These are phyloP conservation scores for Vollenhovia emeryi DNA, from an alignment of 1,140 invertebrate species.

Conservation along the genomic window DNA sequence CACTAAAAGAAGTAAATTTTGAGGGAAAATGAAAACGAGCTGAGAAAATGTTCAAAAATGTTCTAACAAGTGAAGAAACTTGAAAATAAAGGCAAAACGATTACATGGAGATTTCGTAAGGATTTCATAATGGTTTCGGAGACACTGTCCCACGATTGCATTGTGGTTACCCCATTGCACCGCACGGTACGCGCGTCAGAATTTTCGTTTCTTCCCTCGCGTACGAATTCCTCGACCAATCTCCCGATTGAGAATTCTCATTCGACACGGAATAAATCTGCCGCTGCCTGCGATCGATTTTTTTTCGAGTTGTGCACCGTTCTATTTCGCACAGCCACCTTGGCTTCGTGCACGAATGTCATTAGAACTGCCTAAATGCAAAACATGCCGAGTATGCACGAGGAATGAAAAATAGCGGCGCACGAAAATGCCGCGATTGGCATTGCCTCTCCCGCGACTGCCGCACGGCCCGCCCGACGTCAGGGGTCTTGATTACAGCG, in stretches of 20 bases:
- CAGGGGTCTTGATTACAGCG: slow-evolving; percentile 12
- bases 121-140: too few species aligned
- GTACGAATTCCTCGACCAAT: background rate
- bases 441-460: background rate
- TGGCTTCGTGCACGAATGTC: slow-evolving; percentile 52
- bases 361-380: slow-evolving; percentile 45
- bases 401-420: slow-evolving; percentile 37
- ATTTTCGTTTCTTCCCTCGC: background rate
- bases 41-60: too few species aligned
- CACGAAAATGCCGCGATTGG: slow-evolving; percentile 20
- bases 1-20: too few species aligned
- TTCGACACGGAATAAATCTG: background rate
- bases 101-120: too few species aligned
- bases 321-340: slow-evolving; percentile 28
- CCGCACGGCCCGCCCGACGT: background rate
- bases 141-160: too few species aligned
- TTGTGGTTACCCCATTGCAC: too few species aligned
- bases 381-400: slow-evolving; percentile 29
- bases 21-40: too few species aligned
- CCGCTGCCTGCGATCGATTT: slow-evolving; percentile 14
- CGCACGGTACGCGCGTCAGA: background rate
- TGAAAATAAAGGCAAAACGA: too few species aligned
- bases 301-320: slow-evolving; percentile 21
- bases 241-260: background rate
- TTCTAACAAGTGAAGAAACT: too few species aligned